A percentile compares a stretch with the other conserved stretches of the same genome.
These are phyloP conservation scores for Cerastoderma edule DNA, from an alignment of 2,888 invertebrate species.

Conservation along the genomic window DNA sequence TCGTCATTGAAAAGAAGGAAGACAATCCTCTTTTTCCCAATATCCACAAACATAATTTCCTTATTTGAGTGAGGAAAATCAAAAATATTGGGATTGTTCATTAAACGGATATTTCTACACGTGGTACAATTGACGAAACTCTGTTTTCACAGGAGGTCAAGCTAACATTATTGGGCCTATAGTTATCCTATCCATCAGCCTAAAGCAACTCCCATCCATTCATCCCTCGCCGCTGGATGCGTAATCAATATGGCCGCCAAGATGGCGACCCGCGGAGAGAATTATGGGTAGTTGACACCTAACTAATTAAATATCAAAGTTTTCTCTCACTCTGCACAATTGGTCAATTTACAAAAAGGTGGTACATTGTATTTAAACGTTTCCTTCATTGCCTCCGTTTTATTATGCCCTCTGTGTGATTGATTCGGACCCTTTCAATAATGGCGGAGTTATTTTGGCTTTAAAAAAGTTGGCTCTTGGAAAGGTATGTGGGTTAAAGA, in stretches of 20 bases:
- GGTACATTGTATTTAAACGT: slow-evolving; percentile 6
- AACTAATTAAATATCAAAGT: slow-evolving; percentile 42
- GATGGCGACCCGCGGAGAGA: slow-evolving; percentile 40
- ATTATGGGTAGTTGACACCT: slow-evolving; percentile 49
- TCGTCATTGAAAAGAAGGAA: no score
- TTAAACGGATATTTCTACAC: no score
- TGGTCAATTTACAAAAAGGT: slow-evolving; percentile 28
- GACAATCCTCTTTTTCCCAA: no score
- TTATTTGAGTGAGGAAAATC: no score
- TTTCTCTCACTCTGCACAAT: slow-evolving; percentile 48
- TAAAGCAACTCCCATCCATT: neutral
- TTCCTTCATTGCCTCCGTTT: neutral
- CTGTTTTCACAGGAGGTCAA: slow-evolving; percentile 3
- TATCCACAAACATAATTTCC: no score
- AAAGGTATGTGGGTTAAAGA: no score
- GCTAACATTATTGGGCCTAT: neutral
- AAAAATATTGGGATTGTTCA: no score
- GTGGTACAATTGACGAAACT: no score
- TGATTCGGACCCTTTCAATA: no score
- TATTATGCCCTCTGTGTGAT: slow-evolving; percentile 9
- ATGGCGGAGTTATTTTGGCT: no score
- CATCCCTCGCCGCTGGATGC: slow-evolving; percentile 30
- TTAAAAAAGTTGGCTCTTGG: no score
- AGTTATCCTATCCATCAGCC: slow-evolving; percentile 8
- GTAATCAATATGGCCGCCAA: slow-evolving; percentile 51